phyloP scores from a whole-genome alignment of 2,797 vertebrate genomes.

The Micrastur ruficollis region DNA sequence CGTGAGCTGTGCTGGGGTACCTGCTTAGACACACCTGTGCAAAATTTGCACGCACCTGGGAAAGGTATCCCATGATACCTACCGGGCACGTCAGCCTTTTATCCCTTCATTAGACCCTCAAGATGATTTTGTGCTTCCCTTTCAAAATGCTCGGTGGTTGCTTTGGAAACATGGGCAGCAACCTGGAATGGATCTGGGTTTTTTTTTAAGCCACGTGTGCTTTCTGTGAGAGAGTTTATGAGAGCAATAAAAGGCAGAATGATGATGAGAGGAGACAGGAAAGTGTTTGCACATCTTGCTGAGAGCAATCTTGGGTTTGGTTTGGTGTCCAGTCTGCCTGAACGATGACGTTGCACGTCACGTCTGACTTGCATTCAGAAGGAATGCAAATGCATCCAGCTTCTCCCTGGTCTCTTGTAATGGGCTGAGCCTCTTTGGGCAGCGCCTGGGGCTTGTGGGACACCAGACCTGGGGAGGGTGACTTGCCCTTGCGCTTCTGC shows the following conservation, averaged over 20 bases:
- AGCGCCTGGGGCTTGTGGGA: background rate
- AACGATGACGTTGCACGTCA: background rate
- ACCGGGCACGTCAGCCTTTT: background rate
- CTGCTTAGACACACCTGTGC: background rate
- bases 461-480: background rate
- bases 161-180: background rate
- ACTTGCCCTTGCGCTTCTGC: background rate
- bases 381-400: background rate
- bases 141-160: background rate
- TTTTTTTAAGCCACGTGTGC: background rate
- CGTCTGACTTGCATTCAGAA: conserved; percentile 5
- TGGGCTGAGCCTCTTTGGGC: background rate
- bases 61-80: background rate
- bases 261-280: background rate
- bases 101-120: background rate
- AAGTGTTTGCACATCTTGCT: background rate
- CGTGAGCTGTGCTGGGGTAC: background rate
- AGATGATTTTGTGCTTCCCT: background rate
- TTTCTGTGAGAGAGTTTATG: background rate
- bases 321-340: background rate
- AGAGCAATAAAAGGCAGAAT: background rate
- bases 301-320: background rate
- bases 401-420: background rate
- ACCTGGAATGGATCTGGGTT: background rate
- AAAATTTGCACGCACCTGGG: background rate